phyloP scores from a whole-genome alignment of 2,797 vertebrate genomes.

The Tympanoctomys barrerae region DNA sequence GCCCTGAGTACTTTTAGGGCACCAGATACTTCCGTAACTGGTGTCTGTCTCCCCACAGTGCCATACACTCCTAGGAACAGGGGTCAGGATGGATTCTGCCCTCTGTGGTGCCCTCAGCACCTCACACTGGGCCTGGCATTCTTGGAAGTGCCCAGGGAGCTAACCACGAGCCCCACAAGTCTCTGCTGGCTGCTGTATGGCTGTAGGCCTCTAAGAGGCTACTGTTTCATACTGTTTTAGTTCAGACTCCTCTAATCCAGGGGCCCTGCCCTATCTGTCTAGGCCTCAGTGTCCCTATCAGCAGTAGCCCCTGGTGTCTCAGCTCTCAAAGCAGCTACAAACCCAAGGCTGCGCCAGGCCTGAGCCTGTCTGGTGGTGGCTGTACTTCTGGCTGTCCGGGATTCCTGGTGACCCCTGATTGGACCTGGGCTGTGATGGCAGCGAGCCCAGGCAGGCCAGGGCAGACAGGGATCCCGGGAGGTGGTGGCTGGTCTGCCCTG shows the following conservation, averaged over 20 bases:
- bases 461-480: background rate
- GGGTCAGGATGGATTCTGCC: background rate
- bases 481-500: background rate
- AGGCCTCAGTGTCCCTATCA: background rate
- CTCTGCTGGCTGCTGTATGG: background rate
- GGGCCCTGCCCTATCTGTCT: background rate
- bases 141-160: background rate
- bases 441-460: background rate
- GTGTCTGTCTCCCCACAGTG: background rate
- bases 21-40: background rate
- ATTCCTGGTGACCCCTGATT: background rate
- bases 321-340: background rate
- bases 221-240: fast-evolving
- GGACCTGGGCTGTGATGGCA: background rate
- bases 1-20: background rate
- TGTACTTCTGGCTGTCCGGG: background rate
- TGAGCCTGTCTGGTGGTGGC: background rate
- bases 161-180: fast-evolving
- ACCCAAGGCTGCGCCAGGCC: background rate
- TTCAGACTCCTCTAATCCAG: fast-evolving
- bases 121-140: background rate
- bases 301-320: background rate
- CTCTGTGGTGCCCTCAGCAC: fast-evolving
- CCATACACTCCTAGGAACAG: no score
- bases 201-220: background rate